Conservation (phyloP, 2,113 vertebrate species). For the Blennius ocellaris region DNA sequence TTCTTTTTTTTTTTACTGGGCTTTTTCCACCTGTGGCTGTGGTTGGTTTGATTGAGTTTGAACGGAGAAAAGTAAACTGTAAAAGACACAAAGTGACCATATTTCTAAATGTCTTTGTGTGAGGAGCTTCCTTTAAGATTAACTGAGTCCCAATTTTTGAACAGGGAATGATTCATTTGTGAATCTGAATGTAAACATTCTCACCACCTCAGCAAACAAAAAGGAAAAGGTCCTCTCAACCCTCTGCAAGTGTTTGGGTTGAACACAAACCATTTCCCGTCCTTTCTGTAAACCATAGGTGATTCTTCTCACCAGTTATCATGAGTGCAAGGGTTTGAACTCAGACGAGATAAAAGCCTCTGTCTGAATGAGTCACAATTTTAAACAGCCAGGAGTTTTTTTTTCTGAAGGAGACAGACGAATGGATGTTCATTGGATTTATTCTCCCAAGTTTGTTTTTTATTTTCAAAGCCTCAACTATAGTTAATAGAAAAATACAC, state of each 20-base stretch:
- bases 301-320: conserved; percentile 45
- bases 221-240: conserved; percentile 17
- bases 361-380: conserved; percentile 28
- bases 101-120: too few species aligned
- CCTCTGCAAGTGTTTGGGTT: conserved; percentile 55
- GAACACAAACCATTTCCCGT: conserved; percentile 48
- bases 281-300: conserved; percentile 37
- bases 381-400: conserved; percentile 42
- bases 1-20: not conserved
- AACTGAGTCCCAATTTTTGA: too few species aligned
- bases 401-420: conserved; percentile 17
- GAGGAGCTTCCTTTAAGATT: too few species aligned
- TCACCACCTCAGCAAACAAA: conserved; percentile 40
- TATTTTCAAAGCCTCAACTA: too few species aligned
- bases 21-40: not conserved
- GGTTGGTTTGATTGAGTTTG: not conserved
- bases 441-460: too few species aligned
- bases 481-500: not conserved
- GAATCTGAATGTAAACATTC: conserved; percentile 53
- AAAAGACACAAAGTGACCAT: not conserved
- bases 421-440: not conserved
- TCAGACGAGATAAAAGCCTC: conserved; percentile 9
- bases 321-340: conserved; percentile 6
- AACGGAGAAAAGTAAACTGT: not conserved
- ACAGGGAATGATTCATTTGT: conserved; percentile 4